Percentiles rank a stretch among this genome's conserved stretches.
These are phyloP conservation scores for Alexandromys fortis DNA, from an alignment of 2,113 vertebrate genomes.

Conservation along the genomic window DNA sequence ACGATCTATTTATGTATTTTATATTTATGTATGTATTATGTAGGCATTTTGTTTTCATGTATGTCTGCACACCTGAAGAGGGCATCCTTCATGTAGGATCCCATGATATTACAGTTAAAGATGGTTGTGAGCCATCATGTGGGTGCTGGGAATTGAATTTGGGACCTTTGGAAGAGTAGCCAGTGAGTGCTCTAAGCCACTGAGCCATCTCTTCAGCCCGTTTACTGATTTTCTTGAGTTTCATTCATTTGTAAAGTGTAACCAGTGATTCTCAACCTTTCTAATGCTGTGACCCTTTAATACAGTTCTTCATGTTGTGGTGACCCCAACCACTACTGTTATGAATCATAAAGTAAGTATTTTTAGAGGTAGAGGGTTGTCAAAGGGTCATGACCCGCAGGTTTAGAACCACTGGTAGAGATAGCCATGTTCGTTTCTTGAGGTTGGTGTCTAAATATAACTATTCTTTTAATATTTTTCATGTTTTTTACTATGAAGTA, in stretches of 20 bases:
- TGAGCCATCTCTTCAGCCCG: not conserved
- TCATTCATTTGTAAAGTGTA: slow-evolving; percentile 40
- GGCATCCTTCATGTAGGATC: not conserved
- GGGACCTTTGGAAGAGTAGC: not conserved
- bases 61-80: not conserved
- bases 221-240: not conserved
- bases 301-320: not conserved
- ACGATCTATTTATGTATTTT: not conserved
- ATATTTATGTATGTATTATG: not conserved
- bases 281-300: not conserved
- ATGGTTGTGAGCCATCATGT: not conserved
- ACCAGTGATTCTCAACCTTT: not conserved
- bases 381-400: not conserved
- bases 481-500: slow-evolving; percentile 59
- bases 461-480: not conserved
- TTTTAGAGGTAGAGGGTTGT: not conserved
- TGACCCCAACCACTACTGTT: not conserved
- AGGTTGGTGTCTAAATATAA: slow-evolving; percentile 51
- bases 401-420: not conserved
- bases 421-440: slow-evolving; percentile 16
- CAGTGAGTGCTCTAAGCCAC: not conserved
- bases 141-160: not conserved
- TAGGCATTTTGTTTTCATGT: not conserved
- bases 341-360: not conserved
- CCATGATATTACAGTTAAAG: not conserved